A percentile compares a stretch with the other conserved stretches of the same genome.
Evolutionary conservation across 2,113 vertebrate species (phyloP).

Genomic region (rabbit (Oryctolagus cuniculus)): mOryCun1.1 NC_091447.1:33884001-33884500

Average conservation of each 20-base stretch:
- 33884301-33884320: neutral
- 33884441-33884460: neutral
- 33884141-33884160: neutral
- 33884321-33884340: neutral
- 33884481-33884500: neutral
- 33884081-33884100: neutral
- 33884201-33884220: neutral
- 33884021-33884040: neutral
- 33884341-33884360: neutral
- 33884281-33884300: neutral
- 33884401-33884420: neutral
- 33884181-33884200: neutral
- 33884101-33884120: neutral
- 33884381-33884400: neutral
- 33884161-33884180: neutral
- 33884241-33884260: neutral
- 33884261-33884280: neutral
- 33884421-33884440: neutral
- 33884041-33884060: neutral
- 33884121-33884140: neutral
- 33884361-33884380: neutral
- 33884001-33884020: constrained; percentile 10
- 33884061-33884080: neutral
- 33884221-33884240: neutral
- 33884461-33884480: neutral